These are phyloP conservation scores for Xestia c-nigrum DNA, from an alignment of 2,888 invertebrate genomes.

Conservation along the genomic window DNA sequence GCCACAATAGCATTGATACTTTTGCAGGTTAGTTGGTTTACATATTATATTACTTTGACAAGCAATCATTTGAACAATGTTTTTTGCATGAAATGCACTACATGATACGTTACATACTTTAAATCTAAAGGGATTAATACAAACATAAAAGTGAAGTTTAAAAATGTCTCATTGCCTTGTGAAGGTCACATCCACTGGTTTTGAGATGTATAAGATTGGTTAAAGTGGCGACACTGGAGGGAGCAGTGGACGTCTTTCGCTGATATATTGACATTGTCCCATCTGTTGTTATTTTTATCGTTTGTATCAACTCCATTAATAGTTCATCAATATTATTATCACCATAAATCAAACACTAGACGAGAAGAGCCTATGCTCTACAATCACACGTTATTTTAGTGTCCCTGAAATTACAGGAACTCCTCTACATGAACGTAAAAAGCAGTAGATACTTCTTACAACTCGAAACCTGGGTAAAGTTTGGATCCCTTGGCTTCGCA, in stretches of 20 bases:
- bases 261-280: no score
- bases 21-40: slow-evolving; percentile 80
- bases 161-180: neutral
- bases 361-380: neutral
- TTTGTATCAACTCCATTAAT: no score
- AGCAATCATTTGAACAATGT: neutral
- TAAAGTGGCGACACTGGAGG: neutral
- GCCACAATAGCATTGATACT: slow-evolving; percentile 80
- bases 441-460: slow-evolving; percentile 88
- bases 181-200: neutral
- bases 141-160: no score
- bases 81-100: neutral
- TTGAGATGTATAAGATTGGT: neutral
- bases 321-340: neutral
- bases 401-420: slow-evolving; percentile 79
- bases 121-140: neutral
- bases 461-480: slow-evolving; percentile 90
- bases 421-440: slow-evolving; percentile 87
- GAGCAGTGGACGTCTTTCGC: no score
- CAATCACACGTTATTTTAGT: neutral
- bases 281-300: no score
- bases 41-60: neutral
- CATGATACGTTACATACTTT: neutral
- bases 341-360: neutral
- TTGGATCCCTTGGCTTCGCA: slow-evolving; percentile 85